Percentiles rank a stretch among this genome's conserved stretches.
Conservation (phyloP, 2,888 invertebrate genomes). For the Thymelicus sylvestris region DNA sequence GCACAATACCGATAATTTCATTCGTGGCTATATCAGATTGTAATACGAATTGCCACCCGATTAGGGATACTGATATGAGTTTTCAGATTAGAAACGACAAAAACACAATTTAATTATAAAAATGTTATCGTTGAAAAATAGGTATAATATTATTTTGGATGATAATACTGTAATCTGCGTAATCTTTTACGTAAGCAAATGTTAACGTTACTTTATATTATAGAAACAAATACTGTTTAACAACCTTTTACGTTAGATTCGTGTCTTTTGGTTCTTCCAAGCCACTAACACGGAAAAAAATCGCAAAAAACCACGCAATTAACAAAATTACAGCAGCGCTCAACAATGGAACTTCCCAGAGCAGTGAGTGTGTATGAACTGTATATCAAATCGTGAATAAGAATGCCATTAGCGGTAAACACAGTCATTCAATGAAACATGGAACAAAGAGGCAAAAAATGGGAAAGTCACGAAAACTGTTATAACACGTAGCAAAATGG, state of each 20-base stretch:
- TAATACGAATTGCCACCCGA: constrained; percentile 21
- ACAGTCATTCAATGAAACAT: constrained; percentile 29
- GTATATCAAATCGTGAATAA: constrained; percentile 29
- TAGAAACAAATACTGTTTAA: no score
- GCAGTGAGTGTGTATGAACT: constrained; percentile 14
- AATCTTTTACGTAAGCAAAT: not conserved
- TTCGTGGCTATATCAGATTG: constrained; percentile 42
- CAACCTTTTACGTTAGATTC: no score
- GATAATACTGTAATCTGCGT: not conserved
- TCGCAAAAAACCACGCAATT: constrained; percentile 3
- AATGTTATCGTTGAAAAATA: constrained; percentile 3
- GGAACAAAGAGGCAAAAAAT: constrained; percentile 50
- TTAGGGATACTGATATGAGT: constrained; percentile 29
- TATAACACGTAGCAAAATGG: constrained; percentile 57
- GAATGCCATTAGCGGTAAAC: constrained; percentile 31
- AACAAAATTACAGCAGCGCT: not conserved
- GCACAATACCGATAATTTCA: constrained; percentile 41
- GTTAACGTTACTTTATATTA: no score
- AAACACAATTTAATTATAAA: constrained; percentile 18
- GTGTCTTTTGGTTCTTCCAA: no score
- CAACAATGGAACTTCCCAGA: constrained; percentile 26
- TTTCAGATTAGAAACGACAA: constrained; percentile 11
- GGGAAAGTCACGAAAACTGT: constrained; percentile 60
- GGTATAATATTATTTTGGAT: not conserved
- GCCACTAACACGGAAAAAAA: not conserved